These are phyloP conservation scores for Calyptomena viridis DNA, from an alignment of 2,113 vertebrate genomes.

Conservation along the genomic window DNA sequence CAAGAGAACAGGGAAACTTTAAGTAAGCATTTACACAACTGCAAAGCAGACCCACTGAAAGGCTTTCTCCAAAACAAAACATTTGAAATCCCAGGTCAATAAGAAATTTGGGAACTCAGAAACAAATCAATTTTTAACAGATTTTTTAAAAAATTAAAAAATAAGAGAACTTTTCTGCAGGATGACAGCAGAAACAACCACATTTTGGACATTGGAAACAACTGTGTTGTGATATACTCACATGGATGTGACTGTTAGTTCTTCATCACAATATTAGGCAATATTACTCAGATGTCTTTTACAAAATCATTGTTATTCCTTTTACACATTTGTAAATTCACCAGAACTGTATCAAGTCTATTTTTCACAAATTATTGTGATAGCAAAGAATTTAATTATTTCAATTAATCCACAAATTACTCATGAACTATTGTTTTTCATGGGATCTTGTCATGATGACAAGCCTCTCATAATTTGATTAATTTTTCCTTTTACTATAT, in stretches of 20 bases:
- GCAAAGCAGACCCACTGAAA: background rate
- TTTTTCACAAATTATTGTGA: background rate
- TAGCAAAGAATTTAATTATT: background rate
- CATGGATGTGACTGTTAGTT: background rate
- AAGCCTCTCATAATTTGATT: background rate
- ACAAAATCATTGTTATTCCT: background rate
- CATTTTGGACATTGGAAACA: background rate
- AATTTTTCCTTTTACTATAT: background rate
- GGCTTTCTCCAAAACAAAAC: background rate
- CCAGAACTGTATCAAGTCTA: background rate
- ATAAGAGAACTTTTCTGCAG: background rate
- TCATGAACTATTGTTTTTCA: background rate
- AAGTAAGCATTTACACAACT: background rate
- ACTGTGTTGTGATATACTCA: rapidly evolving
- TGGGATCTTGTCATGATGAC: background rate
- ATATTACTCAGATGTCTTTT: background rate
- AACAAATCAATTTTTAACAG: background rate
- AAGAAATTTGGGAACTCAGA: background rate
- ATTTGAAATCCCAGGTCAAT: background rate
- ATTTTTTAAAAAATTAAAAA: background rate
- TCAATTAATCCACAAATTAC: background rate
- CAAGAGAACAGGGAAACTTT: background rate
- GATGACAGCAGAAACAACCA: background rate
- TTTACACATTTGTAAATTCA: background rate
- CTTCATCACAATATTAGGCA: background rate